phyloP scores from a whole-genome alignment of 2,888 invertebrate genomes.

The Syrphus vitripennis region DNA sequence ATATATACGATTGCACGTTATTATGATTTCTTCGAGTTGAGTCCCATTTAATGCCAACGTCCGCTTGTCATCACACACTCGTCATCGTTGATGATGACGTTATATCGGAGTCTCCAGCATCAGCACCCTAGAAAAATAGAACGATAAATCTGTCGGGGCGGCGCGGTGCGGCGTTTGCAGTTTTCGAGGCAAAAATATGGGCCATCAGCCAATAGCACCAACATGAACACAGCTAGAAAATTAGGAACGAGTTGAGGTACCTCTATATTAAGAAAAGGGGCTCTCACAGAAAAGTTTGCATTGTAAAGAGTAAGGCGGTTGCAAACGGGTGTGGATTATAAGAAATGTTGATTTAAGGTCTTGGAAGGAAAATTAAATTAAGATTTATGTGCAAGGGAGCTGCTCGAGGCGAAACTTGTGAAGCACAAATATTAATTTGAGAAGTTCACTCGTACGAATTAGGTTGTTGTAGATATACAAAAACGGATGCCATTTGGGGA shows the following conservation, averaged over 20 bases:
- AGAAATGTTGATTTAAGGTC: constrained; percentile 71
- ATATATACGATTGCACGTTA: constrained; percentile 65
- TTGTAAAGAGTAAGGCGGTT: background rate
- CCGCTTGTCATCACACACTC: constrained; percentile 64
- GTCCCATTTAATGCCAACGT: constrained; percentile 68
- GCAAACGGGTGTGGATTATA: constrained; percentile 43
- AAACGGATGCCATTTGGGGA: background rate
- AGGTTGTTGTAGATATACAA: constrained; percentile 34
- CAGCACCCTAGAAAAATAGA: constrained; percentile 46
- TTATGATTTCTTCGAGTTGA: constrained; percentile 68
- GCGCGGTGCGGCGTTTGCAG: constrained; percentile 40
- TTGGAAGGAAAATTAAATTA: constrained; percentile 71
- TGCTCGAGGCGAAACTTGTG: constrained; percentile 37
- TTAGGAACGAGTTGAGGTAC: background rate
- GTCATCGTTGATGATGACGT: constrained; percentile 31
- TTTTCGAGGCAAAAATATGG: constrained; percentile 52
- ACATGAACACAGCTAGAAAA: background rate
- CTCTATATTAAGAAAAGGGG: background rate
- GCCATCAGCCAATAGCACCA: constrained; percentile 57
- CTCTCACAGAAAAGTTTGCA: constrained; percentile 35
- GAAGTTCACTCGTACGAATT: constrained; percentile 53
- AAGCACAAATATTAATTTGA: constrained; percentile 68
- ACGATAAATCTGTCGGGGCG: constrained; percentile 31
- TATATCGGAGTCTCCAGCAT: constrained; percentile 49
- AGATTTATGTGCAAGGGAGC: constrained; percentile 63